Conservation (phyloP, 2,113 vertebrate species). For the Empidonax alnorum region DNA sequence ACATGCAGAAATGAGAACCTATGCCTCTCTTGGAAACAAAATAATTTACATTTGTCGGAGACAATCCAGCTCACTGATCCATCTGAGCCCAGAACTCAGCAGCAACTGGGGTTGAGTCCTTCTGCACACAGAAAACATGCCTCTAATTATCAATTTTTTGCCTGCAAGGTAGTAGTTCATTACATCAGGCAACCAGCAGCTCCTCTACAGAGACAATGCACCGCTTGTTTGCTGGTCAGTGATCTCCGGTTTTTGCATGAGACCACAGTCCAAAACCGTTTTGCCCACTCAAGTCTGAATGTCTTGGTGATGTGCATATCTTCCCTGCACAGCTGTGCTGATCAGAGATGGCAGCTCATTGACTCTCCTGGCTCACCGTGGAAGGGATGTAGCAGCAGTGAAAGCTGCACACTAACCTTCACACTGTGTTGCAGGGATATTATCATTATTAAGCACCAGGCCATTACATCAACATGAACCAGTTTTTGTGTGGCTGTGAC, state of each 20-base stretch:
- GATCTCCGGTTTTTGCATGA: background rate
- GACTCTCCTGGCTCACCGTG: background rate
- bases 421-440: background rate
- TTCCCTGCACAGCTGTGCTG: accelerated
- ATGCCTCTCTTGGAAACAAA: background rate
- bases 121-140: background rate
- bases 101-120: background rate
- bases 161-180: background rate
- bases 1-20: background rate
- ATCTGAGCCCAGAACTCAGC: background rate
- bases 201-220: background rate
- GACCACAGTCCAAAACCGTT: background rate
- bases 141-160: background rate
- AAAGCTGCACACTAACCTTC: background rate
- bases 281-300: background rate
- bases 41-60: background rate
- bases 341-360: background rate
- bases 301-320: too few species aligned
- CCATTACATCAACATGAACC: background rate
- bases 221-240: background rate
- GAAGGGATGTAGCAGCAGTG: background rate
- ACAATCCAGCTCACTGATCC: background rate
- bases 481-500: background rate
- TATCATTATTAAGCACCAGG: background rate
- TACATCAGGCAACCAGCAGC: background rate